A percentile compares a stretch with the other conserved stretches of the same genome.
Conservation (phyloP, 1,140 invertebrate species). For the Caerostris extrusa region DNA sequence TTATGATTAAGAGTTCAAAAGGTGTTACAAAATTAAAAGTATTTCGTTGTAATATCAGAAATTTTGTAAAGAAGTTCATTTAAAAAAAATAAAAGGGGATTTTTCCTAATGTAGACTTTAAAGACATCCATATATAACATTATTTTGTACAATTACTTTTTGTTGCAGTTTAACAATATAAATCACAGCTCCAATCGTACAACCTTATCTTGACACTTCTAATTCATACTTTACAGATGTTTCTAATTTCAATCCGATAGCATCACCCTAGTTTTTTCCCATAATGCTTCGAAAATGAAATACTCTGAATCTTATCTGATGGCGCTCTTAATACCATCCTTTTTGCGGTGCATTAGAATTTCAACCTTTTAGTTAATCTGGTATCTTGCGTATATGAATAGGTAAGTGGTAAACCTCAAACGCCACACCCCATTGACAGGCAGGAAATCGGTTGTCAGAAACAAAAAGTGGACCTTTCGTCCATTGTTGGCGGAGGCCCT, state of each 20-base stretch:
- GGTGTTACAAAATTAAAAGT: no score
- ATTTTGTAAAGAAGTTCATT: no score
- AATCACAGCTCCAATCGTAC: not conserved
- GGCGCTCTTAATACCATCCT: not conserved
- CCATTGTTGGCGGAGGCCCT: not conserved
- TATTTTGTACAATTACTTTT: no score
- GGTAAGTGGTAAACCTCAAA: not conserved
- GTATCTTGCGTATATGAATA: conserved; percentile 43
- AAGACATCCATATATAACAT: no score
- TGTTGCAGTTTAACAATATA: not conserved
- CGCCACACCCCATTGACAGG: conserved; percentile 18
- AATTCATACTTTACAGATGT: not conserved
- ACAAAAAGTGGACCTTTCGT: conserved; percentile 7
- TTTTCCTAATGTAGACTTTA: no score
- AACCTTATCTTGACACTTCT: not conserved
- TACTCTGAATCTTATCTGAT: conserved; percentile 22
- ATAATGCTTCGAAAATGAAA: not conserved
- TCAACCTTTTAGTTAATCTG: not conserved
- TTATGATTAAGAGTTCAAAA: no score
- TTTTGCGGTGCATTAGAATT: not conserved
- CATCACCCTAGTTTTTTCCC: not conserved
- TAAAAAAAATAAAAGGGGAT: no score
- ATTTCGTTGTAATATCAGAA: no score
- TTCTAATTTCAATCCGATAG: not conserved
- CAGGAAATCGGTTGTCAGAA: conserved; percentile 7